Conservation (phyloP, 2,888 invertebrate species). For the Andricus curvator region DNA sequence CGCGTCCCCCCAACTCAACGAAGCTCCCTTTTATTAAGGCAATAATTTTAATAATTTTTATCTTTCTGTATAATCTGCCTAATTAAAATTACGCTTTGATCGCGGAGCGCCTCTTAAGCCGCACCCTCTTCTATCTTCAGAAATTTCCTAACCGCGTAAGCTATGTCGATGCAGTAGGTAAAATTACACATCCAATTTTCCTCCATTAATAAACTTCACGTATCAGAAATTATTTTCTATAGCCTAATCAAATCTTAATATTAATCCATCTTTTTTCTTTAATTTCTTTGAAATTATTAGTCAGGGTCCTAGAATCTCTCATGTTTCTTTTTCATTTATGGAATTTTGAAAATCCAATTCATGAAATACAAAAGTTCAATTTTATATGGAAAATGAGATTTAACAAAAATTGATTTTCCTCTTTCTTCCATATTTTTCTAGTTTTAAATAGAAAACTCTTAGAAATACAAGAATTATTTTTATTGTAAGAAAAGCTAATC, state of each 20-base stretch:
- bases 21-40: conserved; percentile 77
- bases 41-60: conserved; percentile 79
- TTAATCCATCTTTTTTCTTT: neutral
- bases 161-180: neutral
- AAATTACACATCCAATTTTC: neutral
- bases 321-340: too few species aligned
- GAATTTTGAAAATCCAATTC: too few species aligned
- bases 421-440: neutral
- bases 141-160: conserved; percentile 42
- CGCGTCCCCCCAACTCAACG: conserved; percentile 71
- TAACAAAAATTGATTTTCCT: too few species aligned
- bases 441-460: neutral
- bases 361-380: too few species aligned
- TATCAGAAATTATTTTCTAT: conserved; percentile 3
- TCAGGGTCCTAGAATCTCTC: too few species aligned
- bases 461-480: neutral
- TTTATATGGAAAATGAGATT: too few species aligned
- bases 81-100: conserved; percentile 78
- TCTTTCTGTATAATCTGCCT: conserved; percentile 77
- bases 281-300: neutral
- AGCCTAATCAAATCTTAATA: neutral
- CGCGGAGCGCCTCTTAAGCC: conserved; percentile 67
- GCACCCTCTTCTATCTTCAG: conserved; percentile 59
- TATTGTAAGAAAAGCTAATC: neutral
- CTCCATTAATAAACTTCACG: conserved; percentile 29